These are phyloP conservation scores for Reticulitermes lucifugus DNA, from an alignment of 2,888 invertebrate species.

Conservation along the genomic window DNA sequence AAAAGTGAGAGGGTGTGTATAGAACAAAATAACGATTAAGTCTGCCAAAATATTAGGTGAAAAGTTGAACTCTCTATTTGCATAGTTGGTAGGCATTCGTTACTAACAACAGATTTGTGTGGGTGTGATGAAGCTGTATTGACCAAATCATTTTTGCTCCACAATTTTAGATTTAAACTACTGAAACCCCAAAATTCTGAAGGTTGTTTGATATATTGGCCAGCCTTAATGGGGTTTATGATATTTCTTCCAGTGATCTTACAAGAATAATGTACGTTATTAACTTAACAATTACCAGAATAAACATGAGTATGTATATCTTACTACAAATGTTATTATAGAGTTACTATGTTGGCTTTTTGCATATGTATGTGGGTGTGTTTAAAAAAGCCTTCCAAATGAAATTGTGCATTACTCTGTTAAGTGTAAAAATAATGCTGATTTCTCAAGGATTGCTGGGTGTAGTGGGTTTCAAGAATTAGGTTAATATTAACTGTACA, in stretches of 20 bases:
- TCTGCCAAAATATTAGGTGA: constrained; percentile 51
- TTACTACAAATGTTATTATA: constrained; percentile 42
- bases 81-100: constrained; percentile 41
- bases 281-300: constrained; percentile 35
- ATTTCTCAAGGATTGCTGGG: constrained; percentile 35
- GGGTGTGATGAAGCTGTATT: constrained; percentile 44
- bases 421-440: constrained; percentile 31
- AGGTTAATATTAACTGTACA: constrained; percentile 41
- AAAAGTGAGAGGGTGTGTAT: constrained; percentile 51
- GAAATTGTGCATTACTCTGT: constrained; percentile 51
- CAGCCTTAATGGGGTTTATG: constrained; percentile 50
- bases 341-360: constrained; percentile 44
- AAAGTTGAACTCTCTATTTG: constrained; percentile 44
- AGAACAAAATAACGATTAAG: constrained; percentile 46
- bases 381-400: constrained; percentile 39
- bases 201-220: constrained; percentile 43
- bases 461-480: constrained; percentile 30
- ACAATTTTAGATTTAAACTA: constrained; percentile 15
- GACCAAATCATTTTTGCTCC: constrained; percentile 50
- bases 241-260: constrained; percentile 55
- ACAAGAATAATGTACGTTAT: constrained; percentile 42
- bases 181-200: constrained; percentile 14
- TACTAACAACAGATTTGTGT: constrained; percentile 25
- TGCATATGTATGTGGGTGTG: constrained; percentile 44
- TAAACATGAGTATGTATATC: constrained; percentile 36